phyloP scores from a whole-genome alignment of 2,888 invertebrate genomes.

The Nipponacmea schrenckii region DNA sequence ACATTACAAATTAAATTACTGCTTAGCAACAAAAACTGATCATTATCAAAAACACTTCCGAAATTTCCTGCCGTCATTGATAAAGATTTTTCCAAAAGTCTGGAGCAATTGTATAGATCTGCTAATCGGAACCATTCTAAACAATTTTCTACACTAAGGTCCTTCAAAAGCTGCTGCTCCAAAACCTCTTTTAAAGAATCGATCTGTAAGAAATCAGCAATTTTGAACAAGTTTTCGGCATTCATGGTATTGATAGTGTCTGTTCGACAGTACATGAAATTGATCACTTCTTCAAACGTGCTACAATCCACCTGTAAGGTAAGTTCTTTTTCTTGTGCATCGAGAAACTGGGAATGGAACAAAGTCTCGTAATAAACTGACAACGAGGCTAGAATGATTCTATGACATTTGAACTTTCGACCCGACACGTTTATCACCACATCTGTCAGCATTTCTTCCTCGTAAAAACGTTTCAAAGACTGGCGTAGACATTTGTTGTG shows the following conservation, averaged over 20 bases:
- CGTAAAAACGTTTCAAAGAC: neutral
- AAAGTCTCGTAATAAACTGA: slow-evolving; percentile 1
- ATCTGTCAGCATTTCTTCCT: neutral
- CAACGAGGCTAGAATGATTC: neutral
- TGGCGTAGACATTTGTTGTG: neutral
- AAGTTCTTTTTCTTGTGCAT: neutral
- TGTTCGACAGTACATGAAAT: neutral
- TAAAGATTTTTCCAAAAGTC: neutral
- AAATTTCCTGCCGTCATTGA: neutral
- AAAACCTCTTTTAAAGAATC: neutral
- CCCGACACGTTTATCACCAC: neutral
- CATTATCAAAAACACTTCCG: neutral
- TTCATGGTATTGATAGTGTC: neutral
- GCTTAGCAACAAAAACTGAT: neutral
- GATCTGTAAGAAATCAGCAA: neutral
- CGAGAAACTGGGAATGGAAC: neutral
- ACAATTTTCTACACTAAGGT: neutral
- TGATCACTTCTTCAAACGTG: neutral
- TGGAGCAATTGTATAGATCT: neutral
- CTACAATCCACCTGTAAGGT: neutral
- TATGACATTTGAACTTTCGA: neutral
- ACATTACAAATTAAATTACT: neutral
- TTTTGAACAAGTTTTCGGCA: neutral
- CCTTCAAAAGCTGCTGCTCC: neutral
- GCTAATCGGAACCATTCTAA: neutral